A percentile compares a stretch with the other conserved stretches of the same genome.
phyloP scores from a whole-genome alignment of 2,797 vertebrate genomes.

The Lophius americanus region DNA sequence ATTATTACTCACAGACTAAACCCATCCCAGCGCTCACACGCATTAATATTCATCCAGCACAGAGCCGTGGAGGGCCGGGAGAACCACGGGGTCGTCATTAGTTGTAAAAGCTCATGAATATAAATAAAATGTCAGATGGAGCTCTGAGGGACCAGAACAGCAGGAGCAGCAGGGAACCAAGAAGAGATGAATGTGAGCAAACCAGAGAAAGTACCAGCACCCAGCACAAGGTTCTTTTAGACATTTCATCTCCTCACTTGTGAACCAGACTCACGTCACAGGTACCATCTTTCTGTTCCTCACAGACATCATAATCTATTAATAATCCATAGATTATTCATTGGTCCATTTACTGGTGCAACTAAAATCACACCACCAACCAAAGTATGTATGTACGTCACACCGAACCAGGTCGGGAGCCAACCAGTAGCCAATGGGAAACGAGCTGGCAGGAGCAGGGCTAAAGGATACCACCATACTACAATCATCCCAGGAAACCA shows the following conservation, averaged over 20 bases:
- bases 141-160: constrained; percentile 65
- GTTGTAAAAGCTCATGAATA: constrained; percentile 82
- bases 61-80: constrained; percentile 73
- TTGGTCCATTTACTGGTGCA: too few relatives aligned
- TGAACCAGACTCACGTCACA: constrained; percentile 21
- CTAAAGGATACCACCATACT: too few relatives aligned
- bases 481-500: too few relatives aligned
- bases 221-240: constrained; percentile 36
- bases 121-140: constrained; percentile 71
- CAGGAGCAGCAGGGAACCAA: constrained; percentile 66
- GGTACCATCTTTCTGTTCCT: constrained; percentile 7
- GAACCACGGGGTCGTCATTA: constrained; percentile 81
- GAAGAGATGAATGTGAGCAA: constrained; percentile 64
- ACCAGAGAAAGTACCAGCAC: constrained; percentile 51
- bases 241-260: constrained; percentile 46
- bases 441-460: too few relatives aligned
- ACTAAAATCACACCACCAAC: too few relatives aligned
- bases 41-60: constrained; percentile 87
- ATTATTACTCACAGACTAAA: constrained; percentile 88
- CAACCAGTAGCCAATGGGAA: too few relatives aligned
- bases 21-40: constrained; percentile 79
- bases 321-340: too few relatives aligned
- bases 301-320: constrained; percentile 3
- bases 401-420: too few relatives aligned
- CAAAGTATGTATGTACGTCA: too few relatives aligned